phyloP scores from a whole-genome alignment of 2,888 invertebrate genomes.

The Caenorhabditis drosophilae region DNA sequence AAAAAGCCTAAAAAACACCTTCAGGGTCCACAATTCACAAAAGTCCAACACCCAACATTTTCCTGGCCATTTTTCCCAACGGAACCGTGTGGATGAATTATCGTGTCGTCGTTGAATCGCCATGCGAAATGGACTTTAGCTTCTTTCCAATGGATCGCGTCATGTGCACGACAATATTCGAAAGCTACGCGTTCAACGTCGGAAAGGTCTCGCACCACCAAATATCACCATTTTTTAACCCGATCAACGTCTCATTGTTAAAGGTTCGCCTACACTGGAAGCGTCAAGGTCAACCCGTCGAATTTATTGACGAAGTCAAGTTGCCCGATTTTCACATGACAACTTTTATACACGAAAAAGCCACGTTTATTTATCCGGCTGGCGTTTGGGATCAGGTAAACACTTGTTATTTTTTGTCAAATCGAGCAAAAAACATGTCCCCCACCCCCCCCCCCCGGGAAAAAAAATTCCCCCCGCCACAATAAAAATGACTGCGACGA shows the following conservation, averaged over 20 bases:
- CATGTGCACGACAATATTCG: slow-evolving; percentile 66
- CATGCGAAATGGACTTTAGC: slow-evolving; percentile 68
- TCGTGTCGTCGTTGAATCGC: slow-evolving; percentile 64
- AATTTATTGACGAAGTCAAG: slow-evolving; percentile 63
- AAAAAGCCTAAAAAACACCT: neutral
- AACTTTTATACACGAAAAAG: slow-evolving; percentile 57
- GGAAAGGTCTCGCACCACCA: slow-evolving; percentile 60
- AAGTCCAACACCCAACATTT: slow-evolving; percentile 68
- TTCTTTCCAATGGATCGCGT: slow-evolving; percentile 65
- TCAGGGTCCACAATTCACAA: slow-evolving; percentile 60
- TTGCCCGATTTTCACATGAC: slow-evolving; percentile 62
- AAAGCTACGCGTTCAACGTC: slow-evolving; percentile 68
- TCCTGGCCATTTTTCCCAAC: slow-evolving; percentile 68
- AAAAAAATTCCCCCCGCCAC: too few relatives aligned
- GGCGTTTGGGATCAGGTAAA: slow-evolving; percentile 68
- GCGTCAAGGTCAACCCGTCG: slow-evolving; percentile 60
- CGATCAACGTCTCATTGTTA: slow-evolving; percentile 1
- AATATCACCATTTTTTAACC: neutral
- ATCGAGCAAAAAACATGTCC: too few relatives aligned
- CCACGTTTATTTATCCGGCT: slow-evolving; percentile 67
- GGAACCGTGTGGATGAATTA: slow-evolving; percentile 67
- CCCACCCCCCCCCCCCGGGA: too few relatives aligned
- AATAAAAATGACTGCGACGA: too few relatives aligned
- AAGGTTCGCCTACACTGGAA: slow-evolving; percentile 66
- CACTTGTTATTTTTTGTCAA: neutral